Percentiles rank a stretch among this genome's conserved stretches.
phyloP scores from a whole-genome alignment of 2,888 invertebrate genomes.

The Abscondita cerata region DNA sequence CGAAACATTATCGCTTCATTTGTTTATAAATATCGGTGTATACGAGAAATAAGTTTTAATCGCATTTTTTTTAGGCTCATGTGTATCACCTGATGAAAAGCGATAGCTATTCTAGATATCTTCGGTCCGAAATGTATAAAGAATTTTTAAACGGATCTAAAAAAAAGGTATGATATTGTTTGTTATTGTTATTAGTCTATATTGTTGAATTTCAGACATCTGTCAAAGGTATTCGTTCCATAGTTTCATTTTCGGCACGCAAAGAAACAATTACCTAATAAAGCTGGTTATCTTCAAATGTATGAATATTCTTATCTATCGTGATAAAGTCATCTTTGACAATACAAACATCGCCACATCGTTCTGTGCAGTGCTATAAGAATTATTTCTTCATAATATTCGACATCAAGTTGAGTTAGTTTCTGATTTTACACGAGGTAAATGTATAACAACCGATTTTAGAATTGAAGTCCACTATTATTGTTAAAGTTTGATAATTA shows the following conservation, averaged over 20 bases:
- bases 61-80: conserved; percentile 76
- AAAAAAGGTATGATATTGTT: conserved; percentile 83
- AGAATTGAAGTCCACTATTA: background rate
- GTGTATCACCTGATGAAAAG: conserved; percentile 99
- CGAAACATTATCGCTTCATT: too few relatives aligned
- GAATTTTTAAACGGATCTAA: conserved; percentile 94
- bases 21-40: too few relatives aligned
- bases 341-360: conserved; percentile 32
- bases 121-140: conserved; percentile 98
- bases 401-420: background rate
- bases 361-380: conserved; percentile 17
- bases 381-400: background rate
- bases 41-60: background rate
- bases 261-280: conserved; percentile 66
- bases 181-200: background rate
- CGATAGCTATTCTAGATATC: conserved; percentile 96
- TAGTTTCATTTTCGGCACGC: conserved; percentile 79
- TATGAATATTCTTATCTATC: conserved; percentile 27
- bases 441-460: background rate
- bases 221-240: conserved; percentile 84
- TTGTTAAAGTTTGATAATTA: background rate
- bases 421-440: background rate
- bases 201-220: conserved; percentile 72
- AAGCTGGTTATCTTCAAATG: conserved; percentile 32
- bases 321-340: conserved; percentile 48